Evolutionary conservation across 2,113 vertebrate genomes (phyloP).

Genomic region (Poicephalus meyeri): DNA sequence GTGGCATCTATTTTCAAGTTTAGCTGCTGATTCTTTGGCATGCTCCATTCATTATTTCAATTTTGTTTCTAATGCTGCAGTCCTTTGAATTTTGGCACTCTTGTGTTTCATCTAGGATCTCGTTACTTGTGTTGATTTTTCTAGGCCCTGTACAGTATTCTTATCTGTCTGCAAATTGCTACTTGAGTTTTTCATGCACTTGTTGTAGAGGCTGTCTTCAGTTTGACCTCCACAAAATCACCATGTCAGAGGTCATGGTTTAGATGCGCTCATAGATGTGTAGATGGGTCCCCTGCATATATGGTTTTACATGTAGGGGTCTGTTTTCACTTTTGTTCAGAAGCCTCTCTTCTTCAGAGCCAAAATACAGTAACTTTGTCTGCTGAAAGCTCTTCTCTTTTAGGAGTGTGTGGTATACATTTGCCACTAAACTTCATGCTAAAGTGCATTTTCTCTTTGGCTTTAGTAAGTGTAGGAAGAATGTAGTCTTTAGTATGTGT

Average conservation of each 20-base stretch:
- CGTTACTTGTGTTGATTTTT: not conserved
- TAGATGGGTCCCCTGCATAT: not conserved
- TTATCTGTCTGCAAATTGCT: not conserved
- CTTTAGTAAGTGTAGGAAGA: not conserved
- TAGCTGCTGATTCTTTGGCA: conserved; percentile 38
- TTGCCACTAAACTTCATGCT: not conserved
- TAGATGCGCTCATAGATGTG: not conserved
- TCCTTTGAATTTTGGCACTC: conserved; percentile 25
- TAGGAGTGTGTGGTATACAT: not conserved
- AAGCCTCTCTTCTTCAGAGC: not conserved
- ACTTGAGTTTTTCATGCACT: not conserved
- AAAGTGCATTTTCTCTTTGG: not conserved
- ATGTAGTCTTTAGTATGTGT: not conserved
- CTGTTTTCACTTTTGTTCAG: not conserved
- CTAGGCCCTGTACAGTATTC: not conserved
- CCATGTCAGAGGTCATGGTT: not conserved
- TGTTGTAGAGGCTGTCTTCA: not conserved
- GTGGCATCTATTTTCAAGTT: conserved; percentile 31
- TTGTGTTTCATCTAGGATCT: not conserved
- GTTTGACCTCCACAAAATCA: not conserved
- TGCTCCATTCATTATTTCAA: conserved; percentile 47
- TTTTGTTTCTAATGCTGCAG: conserved; percentile 27
- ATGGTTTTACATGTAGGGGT: not conserved
- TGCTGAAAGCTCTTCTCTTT: not conserved
- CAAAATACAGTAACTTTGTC: not conserved